Conservation (phyloP, 1,140 invertebrate species). For the Aphis craccivora region DNA sequence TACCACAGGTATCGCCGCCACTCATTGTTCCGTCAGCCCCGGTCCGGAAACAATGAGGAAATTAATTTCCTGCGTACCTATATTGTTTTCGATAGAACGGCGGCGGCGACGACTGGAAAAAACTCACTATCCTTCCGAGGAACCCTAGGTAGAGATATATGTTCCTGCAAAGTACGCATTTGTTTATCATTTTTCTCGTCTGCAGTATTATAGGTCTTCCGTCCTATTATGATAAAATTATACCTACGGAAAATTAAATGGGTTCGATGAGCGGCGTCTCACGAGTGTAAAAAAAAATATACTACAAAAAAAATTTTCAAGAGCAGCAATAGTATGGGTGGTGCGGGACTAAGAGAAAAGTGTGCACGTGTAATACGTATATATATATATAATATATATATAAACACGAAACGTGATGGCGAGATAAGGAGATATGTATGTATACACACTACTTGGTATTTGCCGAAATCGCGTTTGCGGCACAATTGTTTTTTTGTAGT, state of each 20-base stretch:
- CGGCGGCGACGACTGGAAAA: neutral
- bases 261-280: too few species aligned
- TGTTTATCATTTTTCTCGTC: too few species aligned
- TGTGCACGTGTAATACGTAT: neutral
- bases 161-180: too few species aligned
- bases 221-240: too few species aligned
- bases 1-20: neutral
- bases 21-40: neutral
- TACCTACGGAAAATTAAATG: neutral
- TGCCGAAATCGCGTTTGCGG: neutral
- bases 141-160: neutral
- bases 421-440: neutral
- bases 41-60: constrained; percentile 6
- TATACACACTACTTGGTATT: neutral
- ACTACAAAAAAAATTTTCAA: too few species aligned
- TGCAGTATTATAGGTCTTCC: too few species aligned
- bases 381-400: neutral
- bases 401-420: too few species aligned
- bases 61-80: neutral
- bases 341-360: too few species aligned
- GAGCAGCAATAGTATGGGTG: too few species aligned
- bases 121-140: neutral
- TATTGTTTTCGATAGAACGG: neutral
- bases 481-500: constrained; percentile 25
- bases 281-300: too few species aligned